Evolutionary conservation across 2,888 invertebrate species (phyloP), one percentile per base, ranked within the genome.

Genomic region (Agrilus biguttatus): DNA sequence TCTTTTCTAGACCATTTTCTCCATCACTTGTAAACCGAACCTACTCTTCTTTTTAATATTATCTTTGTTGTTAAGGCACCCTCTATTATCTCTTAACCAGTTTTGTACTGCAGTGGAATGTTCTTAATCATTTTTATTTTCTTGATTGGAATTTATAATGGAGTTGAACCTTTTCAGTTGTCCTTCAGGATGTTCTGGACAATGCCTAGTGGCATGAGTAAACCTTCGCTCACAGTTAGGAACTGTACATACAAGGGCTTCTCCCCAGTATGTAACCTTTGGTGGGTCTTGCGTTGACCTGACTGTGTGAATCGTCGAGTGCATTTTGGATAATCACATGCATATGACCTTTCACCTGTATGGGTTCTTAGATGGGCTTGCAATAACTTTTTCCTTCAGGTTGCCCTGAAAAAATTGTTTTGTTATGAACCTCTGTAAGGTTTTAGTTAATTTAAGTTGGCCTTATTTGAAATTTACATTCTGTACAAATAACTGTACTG

Each of bases 281-380:
- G 83, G 59, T 84, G 84, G 1, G 84, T 84, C 60, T 83, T 81
- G 33, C 83, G 60, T 54, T 84, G 84, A 0, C 84, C 83, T 45
- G 83, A 83, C 59, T 84, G 83, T 10, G 82, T 80, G 56, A 84
- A 83, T 19, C 78, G 77, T 55, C 78, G 72, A 2, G 73, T 71
- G 56, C 83, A 83, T 17, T 77, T 74, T 6, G 82, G 81, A 60
- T 74, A 83, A 59, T 83, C 81, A 61, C 84, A 84, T 1, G 67
- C 65, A 56, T 83, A 83, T 1, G 84, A 83, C 41, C 78, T 71
- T 61, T 84, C 83, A 34, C 83, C 77, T 59, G 77, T 78, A 53
- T 78, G 78, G 5, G 77, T 78, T 51, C 78, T 65, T 32, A 76
- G 59, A 57, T 77, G 78, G 14, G 83, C 83, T 58, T 82, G 81